phyloP scores from a whole-genome alignment of 2,888 invertebrate genomes.

The Drosophila neutralis region DNA sequence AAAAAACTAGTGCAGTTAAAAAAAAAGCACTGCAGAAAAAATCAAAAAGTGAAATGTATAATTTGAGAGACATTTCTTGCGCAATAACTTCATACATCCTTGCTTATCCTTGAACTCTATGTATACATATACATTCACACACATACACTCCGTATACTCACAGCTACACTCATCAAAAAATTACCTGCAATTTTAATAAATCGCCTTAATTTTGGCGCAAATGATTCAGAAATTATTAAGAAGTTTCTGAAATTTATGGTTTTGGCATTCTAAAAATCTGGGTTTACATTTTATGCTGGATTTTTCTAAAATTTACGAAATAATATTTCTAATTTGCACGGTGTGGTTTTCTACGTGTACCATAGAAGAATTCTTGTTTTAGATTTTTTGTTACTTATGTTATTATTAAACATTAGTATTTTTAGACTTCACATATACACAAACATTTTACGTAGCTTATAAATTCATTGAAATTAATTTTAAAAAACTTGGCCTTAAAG shows the following conservation, averaged over 20 bases:
- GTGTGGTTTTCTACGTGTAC: neutral
- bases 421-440: neutral
- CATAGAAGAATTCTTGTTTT: neutral
- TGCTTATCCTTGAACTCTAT: constrained; percentile 57
- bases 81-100: constrained; percentile 33
- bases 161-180: neutral
- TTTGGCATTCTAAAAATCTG: neutral
- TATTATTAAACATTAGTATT: neutral
- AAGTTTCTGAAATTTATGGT: neutral
- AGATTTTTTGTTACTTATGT: neutral
- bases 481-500: neutral
- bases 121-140: constrained; percentile 16
- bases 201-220: neutral
- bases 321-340: neutral
- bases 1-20: constrained; percentile 16
- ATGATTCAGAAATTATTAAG: neutral
- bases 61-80: constrained; percentile 41
- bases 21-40: constrained; percentile 8
- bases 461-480: neutral
- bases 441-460: neutral
- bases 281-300: neutral
- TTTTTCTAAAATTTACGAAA: neutral
- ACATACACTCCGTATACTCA: constrained; percentile 16
- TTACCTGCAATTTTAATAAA: neutral
- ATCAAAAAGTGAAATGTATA: constrained; percentile 38